Evolutionary conservation across 2,113 vertebrate genomes (phyloP).

Genomic region (Recurvirostra avosetta): DNA sequence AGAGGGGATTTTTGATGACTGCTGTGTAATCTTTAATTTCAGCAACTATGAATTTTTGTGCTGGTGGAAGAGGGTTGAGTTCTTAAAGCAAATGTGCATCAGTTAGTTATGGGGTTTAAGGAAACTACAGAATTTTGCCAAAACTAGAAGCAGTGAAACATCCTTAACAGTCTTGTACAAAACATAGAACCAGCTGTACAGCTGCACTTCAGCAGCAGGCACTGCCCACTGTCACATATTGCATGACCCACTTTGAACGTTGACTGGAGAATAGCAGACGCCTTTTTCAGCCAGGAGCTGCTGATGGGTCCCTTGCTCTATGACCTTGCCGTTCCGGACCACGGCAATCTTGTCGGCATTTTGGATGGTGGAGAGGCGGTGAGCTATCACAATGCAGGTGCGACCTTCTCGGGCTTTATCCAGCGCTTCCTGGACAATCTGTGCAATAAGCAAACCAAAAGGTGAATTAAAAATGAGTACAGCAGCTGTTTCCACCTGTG

Average conservation of each 20-base stretch:
- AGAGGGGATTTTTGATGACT: neutral
- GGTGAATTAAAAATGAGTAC: neutral
- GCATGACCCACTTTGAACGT: constrained; percentile 68
- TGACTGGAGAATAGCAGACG: constrained; percentile 79
- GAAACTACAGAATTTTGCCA: neutral
- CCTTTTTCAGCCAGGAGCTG: constrained; percentile 82
- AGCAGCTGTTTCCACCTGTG: neutral
- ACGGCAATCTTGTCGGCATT: constrained; percentile 84
- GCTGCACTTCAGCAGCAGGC: neutral
- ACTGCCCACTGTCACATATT: neutral
- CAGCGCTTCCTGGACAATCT: constrained; percentile 88
- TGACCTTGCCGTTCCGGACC: constrained; percentile 76
- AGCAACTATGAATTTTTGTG: neutral
- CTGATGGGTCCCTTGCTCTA: constrained; percentile 83
- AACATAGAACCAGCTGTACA: neutral
- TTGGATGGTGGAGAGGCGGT: constrained; percentile 86
- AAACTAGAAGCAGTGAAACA: neutral
- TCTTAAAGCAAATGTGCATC: neutral
- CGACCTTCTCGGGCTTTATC: constrained; percentile 85
- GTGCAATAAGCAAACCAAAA: neutral
- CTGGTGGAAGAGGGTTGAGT: neutral
- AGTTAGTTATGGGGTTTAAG: neutral
- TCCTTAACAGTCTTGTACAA: neutral
- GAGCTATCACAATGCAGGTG: constrained; percentile 86
- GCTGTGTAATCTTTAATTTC: neutral